A percentile compares a stretch with the other conserved stretches of the same genome.
Evolutionary conservation across 1,140 invertebrate genomes (phyloP).

Genomic region (Acyrthosiphon pisum): DNA sequence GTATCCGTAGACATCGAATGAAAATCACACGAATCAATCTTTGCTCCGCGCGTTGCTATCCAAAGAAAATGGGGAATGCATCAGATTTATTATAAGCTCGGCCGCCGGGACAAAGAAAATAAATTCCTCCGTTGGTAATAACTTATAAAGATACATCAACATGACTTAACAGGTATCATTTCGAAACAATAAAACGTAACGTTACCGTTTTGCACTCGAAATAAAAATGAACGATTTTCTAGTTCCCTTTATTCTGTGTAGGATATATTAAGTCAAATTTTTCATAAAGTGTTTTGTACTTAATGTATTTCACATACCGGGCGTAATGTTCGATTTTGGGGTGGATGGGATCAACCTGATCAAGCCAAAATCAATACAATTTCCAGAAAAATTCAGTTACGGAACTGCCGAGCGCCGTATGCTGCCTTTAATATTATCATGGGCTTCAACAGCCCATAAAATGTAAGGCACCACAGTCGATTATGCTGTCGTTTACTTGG

Average conservation of each 20-base stretch:
- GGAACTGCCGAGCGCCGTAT: no score
- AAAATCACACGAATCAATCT: neutral
- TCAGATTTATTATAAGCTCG: neutral
- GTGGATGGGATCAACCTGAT: no score
- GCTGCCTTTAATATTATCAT: no score
- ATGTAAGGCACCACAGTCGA: no score
- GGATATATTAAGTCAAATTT: neutral
- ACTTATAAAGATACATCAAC: neutral
- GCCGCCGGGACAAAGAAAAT: neutral
- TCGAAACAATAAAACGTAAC: neutral
- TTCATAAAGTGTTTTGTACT: neutral
- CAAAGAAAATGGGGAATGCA: neutral
- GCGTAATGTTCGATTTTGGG: no score
- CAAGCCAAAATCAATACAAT: no score
- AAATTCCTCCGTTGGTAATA: neutral
- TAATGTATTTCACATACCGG: no score
- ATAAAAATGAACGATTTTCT: neutral
- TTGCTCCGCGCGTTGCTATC: neutral
- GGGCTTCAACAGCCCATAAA: no score
- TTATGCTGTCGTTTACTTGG: no score
- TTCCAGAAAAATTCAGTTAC: no score
- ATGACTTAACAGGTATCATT: neutral
- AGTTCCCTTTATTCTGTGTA: neutral
- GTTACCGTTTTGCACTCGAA: neutral
- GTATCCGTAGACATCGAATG: neutral